Evolutionary conservation across 53 echinoderm and acorn worm species (phyloP), one percentile per base, ranked within the genome.

Genomic region (Zoroaster sp.): DNA sequence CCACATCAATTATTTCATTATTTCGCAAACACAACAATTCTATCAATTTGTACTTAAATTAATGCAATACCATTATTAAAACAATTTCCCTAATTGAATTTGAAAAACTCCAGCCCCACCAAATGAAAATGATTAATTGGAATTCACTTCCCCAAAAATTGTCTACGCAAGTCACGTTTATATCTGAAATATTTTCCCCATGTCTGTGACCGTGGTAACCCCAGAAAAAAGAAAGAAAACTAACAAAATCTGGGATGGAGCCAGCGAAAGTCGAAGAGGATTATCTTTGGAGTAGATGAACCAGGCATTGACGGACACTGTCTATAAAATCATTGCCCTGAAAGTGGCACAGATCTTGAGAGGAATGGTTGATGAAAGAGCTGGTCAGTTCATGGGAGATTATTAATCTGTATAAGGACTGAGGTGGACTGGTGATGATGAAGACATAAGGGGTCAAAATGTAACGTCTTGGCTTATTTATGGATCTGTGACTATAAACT

Each of bases 261-360:
- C 51, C 85, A 45, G 47, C 10, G 70, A 34, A 54, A 35, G 54
- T 55, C 59, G 39, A 3, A 39, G 43, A 9, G 36, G 79, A 33
- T 46, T 43, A 45, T 2, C 20, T 78, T 35, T 54, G 14, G 52
- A 37, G n/a, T 32, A 41, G n/a, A 83, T 67, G 46, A 85, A 47
- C 7, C 15, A 69, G 49, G 41, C 49, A 85, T 21, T 85, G 85
- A 85, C 25, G 69, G 85, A 85, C 17, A 34, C 66, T 47, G 71
- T 70, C 51, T 36, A 70, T 83, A 23, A 69, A 83, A 69, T 40
- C 69, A 46, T 40, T 69, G 69, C 67, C 83, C 83, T 47, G 37
- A 59, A 59, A 59, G 63, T 59, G 63, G 63, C 20, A 13, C 18
- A 43, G 33, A n/a, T 23, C 21, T 36, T 65, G 67, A 37, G 25